Base-by-base conservation (phyloP, 2,113 vertebrate genomes). In the Thamnophis sirtalis region DNA sequence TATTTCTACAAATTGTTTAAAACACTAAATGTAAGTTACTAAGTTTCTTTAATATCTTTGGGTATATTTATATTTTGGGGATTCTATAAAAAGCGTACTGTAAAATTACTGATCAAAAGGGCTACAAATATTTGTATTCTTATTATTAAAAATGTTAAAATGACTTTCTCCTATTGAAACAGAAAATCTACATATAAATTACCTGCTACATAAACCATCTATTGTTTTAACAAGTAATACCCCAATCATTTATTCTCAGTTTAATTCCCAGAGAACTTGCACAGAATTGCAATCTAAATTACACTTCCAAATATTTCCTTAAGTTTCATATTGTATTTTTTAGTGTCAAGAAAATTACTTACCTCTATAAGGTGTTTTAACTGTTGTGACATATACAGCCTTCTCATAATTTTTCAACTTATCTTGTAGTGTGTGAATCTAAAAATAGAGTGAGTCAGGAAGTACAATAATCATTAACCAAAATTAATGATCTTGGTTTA, bases 351-450 rank as follows among this genome's bases (percentile, higher is more conserved):
- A 56, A 84, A 88, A 17, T 6, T 22, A 58, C 94, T 94, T 96
- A 98, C 99, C 98, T 98, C 97, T 98, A 91, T 96, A 97, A 0
- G 98, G 96, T 94, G 98, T 97, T 92, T 97, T 98, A 49, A 98
- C 97, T 91, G 98, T 97, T 94, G 98, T 97, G 93, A 98, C 97
- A 3, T 98, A 98, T 19, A 97, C 94, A 73, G 95, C 98, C 96
- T 98, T 98, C 93, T 98, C 98, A 38, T 98, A 97, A 84, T 96
- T 98, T 96, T 98, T 98, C 93, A 99, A 96, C 91, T 93, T 98
- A 96, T 99, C 99, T 98, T 99, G 98, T 80, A 99, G 97, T 24
- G 97, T 97, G 94, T 99, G 97, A 96, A 98, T 97, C 98, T 99
- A 95, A 90, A 93, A 95, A 96, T 87, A 93, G 92, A 92, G 91